Conservation (phyloP, 2,888 invertebrate species). For the Octonoba sinensis region DNA sequence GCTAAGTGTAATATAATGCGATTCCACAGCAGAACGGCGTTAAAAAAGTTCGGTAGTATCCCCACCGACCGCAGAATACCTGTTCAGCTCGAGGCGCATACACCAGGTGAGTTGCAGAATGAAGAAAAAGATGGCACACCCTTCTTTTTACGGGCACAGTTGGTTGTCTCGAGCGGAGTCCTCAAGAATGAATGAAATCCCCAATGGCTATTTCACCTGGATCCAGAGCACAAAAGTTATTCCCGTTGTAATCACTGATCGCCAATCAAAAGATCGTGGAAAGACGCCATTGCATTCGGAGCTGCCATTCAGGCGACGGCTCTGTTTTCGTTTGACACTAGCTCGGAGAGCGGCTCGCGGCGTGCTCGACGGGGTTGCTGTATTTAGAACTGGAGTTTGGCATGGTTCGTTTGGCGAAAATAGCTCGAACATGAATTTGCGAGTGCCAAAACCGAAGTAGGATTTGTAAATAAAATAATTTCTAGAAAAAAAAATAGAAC, state of each 20-base stretch:
- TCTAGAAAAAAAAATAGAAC: too few species aligned
- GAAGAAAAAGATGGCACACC: conserved; percentile 41
- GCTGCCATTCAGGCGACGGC: not conserved
- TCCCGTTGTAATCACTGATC: too few species aligned
- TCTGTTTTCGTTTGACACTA: conserved; percentile 44
- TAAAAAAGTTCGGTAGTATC: conserved; percentile 23
- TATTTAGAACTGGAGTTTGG: conserved; percentile 28
- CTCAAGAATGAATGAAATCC: not conserved
- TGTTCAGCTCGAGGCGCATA: conserved; percentile 16
- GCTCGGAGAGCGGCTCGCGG: conserved; percentile 21
- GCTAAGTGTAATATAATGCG: too few species aligned
- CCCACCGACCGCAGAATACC: conserved; percentile 38
- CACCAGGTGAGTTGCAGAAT: conserved; percentile 22
- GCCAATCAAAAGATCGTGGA: too few species aligned
- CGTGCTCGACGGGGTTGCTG: conserved; percentile 45
- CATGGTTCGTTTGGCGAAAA: not conserved
- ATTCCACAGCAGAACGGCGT: too few species aligned
- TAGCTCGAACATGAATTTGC: not conserved
- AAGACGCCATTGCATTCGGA: not conserved
- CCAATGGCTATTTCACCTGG: conserved; percentile 13
- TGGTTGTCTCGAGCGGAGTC: not conserved
- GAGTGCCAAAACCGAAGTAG: not conserved
- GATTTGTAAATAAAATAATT: too few species aligned
- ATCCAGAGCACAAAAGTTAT: not conserved
- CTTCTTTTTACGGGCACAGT: conserved; percentile 19